Conservation (phyloP, 1,140 invertebrate genomes). For the Sycobia sp. region DNA sequence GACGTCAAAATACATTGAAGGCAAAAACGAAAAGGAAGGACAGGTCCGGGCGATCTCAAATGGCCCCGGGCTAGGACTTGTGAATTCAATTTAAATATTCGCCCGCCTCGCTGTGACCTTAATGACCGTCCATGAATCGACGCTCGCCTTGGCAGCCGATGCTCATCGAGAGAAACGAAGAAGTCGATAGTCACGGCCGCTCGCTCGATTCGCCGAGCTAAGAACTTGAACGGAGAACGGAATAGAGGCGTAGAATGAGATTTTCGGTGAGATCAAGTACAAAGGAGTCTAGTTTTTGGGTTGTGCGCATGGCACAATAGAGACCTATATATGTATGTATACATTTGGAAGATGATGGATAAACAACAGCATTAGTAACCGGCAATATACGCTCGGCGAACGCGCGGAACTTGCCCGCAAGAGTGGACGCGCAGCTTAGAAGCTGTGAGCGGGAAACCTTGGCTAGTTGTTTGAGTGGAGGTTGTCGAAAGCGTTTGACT, state of each 20-base stretch:
- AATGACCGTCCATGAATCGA: conserved; percentile 50
- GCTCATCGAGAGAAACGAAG: conserved; percentile 21
- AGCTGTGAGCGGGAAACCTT: neutral
- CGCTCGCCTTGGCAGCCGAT: neutral
- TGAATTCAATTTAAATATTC: conserved; percentile 61
- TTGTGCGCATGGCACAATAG: neutral
- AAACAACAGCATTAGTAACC: neutral
- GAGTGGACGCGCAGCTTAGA: too few species aligned
- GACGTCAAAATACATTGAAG: too few species aligned
- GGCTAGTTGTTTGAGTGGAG: neutral
- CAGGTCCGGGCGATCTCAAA: too few species aligned
- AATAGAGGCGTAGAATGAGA: neutral
- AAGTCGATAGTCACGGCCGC: conserved; percentile 45
- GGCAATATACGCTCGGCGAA: too few species aligned
- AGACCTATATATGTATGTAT: too few species aligned
- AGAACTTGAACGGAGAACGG: neutral
- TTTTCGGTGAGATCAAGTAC: neutral
- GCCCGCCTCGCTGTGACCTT: conserved; percentile 47
- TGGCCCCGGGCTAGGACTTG: conserved; percentile 46
- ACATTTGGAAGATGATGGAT: neutral
- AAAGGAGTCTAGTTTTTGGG: neutral
- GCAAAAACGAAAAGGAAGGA: too few species aligned
- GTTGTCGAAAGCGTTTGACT: neutral
- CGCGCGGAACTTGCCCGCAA: too few species aligned
- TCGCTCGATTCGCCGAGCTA: neutral